Evolutionary conservation across 2,888 invertebrate species (phyloP).

Genomic region (Apotomis betuletana): DNA sequence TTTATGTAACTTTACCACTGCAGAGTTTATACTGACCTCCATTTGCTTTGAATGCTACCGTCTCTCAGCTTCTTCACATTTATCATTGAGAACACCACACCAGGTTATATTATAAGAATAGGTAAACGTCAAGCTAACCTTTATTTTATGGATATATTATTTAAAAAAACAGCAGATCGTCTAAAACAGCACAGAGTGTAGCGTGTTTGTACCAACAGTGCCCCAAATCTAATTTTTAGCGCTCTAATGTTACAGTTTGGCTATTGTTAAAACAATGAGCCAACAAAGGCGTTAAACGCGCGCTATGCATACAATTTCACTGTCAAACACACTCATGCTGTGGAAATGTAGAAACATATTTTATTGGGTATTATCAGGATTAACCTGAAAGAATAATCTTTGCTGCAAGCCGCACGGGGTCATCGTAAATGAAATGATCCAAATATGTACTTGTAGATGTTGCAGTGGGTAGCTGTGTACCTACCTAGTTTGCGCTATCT

Average conservation of each 20-base stretch:
- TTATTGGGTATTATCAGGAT: too few species aligned
- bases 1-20: too few species aligned
- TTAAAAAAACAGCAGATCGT: neutral
- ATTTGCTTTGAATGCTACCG: slow-evolving; percentile 1
- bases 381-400: too few species aligned
- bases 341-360: too few species aligned
- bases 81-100: neutral
- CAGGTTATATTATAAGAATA: too few species aligned
- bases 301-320: neutral
- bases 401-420: too few species aligned
- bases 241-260: neutral
- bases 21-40: neutral
- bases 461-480: too few species aligned
- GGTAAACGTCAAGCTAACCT: too few species aligned
- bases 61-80: neutral
- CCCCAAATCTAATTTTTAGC: slow-evolving; percentile 15
- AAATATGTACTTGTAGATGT: too few species aligned
- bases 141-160: neutral
- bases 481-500: too few species aligned
- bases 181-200: neutral
- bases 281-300: slow-evolving; percentile 2
- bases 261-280: slow-evolving; percentile 11
- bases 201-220: slow-evolving; percentile 14
- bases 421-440: too few species aligned
- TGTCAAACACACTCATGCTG: too few species aligned